phyloP scores from a whole-genome alignment of 2,797 vertebrate genomes.

The Steatocranus sp. region DNA sequence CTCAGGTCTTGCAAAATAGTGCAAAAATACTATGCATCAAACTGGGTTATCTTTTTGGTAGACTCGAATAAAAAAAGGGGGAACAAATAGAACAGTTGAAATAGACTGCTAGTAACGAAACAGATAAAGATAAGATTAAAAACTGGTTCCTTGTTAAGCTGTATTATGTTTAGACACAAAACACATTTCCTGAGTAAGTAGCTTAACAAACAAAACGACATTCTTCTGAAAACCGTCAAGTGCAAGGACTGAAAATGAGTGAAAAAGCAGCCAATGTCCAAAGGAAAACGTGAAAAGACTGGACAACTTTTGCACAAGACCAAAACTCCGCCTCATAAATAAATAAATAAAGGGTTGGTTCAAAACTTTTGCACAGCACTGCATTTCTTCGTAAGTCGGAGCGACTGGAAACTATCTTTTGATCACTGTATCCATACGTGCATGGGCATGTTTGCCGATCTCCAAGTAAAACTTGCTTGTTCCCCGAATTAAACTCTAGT shows the following conservation, averaged over 20 bases:
- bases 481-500: not conserved
- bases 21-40: not conserved
- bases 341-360: not conserved
- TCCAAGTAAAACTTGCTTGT: not conserved
- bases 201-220: not conserved
- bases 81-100: not conserved
- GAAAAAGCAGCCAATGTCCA: not conserved
- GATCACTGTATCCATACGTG: fast-evolving
- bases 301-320: not conserved
- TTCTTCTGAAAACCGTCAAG: not conserved
- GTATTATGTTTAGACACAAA: not conserved
- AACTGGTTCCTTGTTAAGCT: not conserved
- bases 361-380: not conserved
- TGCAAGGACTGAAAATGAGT: not conserved
- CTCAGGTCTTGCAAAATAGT: not conserved
- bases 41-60: fast-evolving
- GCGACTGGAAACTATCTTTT: not conserved
- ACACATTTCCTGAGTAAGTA: not conserved
- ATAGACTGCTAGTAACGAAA: not conserved
- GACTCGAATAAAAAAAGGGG: not conserved
- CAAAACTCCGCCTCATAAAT: not conserved
- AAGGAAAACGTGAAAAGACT: not conserved
- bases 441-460: not conserved
- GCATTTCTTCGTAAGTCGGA: not conserved
- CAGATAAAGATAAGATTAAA: not conserved